Evolutionary conservation across 2,888 invertebrate genomes (phyloP).

Genomic region (Heliconius hortense): DNA sequence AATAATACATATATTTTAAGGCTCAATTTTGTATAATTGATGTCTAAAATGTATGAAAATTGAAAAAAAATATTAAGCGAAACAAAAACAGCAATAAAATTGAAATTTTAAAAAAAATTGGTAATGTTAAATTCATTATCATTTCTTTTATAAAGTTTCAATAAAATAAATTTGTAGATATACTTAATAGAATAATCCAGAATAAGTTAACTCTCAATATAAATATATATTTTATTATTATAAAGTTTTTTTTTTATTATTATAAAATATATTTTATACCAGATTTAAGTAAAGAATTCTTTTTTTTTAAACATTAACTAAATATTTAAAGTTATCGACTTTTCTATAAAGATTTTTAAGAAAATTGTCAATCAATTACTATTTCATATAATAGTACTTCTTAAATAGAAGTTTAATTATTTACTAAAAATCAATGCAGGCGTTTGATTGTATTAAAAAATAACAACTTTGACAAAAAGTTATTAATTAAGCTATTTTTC

Average conservation of each 20-base stretch:
- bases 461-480: neutral
- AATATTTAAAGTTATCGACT: too few relatives aligned
- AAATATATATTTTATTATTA: too few relatives aligned
- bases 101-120: neutral
- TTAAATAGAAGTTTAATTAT: neutral
- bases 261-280: too few relatives aligned
- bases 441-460: constrained; percentile 2
- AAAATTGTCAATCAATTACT: neutral
- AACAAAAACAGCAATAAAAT: neutral
- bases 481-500: neutral
- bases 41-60: constrained; percentile 3
- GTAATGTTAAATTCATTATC: neutral
- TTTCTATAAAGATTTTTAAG: too few relatives aligned
- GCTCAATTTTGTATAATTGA: constrained; percentile 12
- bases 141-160: neutral
- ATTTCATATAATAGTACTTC: neutral
- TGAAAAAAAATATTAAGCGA: neutral
- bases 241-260: too few relatives aligned
- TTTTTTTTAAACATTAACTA: too few relatives aligned
- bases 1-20: neutral
- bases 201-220: too few relatives aligned
- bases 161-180: neutral
- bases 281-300: too few relatives aligned
- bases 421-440: neutral
- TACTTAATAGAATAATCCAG: neutral